Evolutionary conservation across 1,140 invertebrate species (phyloP).

Genomic region (Octopus sinensis): DNA sequence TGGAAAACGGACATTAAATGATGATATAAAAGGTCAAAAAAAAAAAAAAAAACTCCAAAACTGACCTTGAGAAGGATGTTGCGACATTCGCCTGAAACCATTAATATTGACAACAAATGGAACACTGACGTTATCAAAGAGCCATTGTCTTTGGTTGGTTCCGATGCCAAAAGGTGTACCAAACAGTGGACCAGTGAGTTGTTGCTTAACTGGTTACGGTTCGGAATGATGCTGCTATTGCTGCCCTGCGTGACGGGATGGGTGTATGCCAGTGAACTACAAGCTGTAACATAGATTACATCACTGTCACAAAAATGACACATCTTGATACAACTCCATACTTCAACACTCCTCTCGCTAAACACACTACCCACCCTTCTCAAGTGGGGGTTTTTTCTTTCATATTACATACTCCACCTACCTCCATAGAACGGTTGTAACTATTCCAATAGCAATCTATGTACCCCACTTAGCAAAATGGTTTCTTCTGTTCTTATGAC

Average conservation of each 20-base stretch:
- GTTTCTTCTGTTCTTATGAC: too few relatives aligned
- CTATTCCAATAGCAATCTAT: too few relatives aligned
- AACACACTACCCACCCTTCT: too few relatives aligned
- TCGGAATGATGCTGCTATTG: neutral
- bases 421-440: too few relatives aligned
- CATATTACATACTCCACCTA: too few relatives aligned
- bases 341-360: too few relatives aligned
- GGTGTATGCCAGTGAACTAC: conserved; percentile 44
- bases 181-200: conserved; percentile 49
- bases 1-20: too few relatives aligned
- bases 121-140: conserved; percentile 33
- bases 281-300: conserved; percentile 31
- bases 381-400: too few relatives aligned
- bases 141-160: conserved; percentile 30
- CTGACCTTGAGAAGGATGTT: conserved; percentile 53
- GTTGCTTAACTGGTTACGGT: conserved; percentile 29
- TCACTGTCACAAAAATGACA: too few relatives aligned
- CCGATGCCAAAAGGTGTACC: conserved; percentile 38
- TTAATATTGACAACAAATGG: conserved; percentile 40
- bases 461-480: too few relatives aligned
- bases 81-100: conserved; percentile 47
- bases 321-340: too few relatives aligned
- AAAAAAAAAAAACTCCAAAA: neutral
- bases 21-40: neutral
- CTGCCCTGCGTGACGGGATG: conserved; percentile 13